phyloP scores from a whole-genome alignment of 2,113 vertebrate species.

The Calidris pugnax region DNA sequence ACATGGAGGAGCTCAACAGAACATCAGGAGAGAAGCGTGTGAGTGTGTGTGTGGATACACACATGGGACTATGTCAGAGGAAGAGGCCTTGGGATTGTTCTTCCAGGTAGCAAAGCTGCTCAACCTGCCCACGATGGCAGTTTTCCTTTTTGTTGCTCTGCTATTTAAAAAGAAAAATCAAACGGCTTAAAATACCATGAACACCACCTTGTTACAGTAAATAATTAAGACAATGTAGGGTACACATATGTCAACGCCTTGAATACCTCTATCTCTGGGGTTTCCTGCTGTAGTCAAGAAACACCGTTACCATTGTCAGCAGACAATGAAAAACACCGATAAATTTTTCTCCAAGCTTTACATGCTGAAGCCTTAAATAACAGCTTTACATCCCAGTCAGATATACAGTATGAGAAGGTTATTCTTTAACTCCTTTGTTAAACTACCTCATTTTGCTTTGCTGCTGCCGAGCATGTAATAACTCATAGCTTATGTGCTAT shows the following conservation, averaged over 20 bases:
- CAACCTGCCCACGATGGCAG: background rate
- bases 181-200: background rate
- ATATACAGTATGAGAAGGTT: background rate
- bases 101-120: background rate
- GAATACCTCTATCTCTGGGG: background rate
- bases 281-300: background rate
- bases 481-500: background rate
- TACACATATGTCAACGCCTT: background rate
- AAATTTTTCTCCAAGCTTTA: background rate
- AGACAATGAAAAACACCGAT: background rate
- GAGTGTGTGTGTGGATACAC: background rate
- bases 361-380: background rate
- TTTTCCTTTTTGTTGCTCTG: background rate
- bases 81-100: background rate
- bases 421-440: conserved; percentile 10
- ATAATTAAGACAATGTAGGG: background rate
- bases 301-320: background rate
- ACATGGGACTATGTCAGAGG: rapidly evolving
- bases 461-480: background rate
- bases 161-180: background rate
- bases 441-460: background rate
- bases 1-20: background rate
- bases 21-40: rapidly evolving
- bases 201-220: background rate
- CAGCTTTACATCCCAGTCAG: background rate